Evolutionary conservation across 2,113 vertebrate genomes (phyloP).

Genomic region (Lathamus discolor): DNA sequence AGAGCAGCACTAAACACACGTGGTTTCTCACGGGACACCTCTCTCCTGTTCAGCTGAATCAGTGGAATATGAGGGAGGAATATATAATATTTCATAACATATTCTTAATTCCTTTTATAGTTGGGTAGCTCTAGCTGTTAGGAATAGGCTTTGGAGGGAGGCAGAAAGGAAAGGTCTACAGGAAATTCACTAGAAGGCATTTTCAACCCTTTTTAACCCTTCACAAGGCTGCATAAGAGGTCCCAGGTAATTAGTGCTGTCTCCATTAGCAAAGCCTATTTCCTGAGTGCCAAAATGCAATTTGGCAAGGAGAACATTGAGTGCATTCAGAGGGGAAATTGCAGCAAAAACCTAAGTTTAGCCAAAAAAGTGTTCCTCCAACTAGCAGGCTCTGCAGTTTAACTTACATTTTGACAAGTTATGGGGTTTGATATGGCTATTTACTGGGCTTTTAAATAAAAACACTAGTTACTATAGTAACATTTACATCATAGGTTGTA

Average conservation of each 20-base stretch:
- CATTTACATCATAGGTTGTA: constrained; percentile 61
- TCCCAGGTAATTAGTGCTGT: not conserved
- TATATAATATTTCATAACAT: not conserved
- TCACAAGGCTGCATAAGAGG: not conserved
- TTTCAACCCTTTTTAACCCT: not conserved
- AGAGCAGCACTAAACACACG: not conserved
- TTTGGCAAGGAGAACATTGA: not conserved
- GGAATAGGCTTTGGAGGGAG: not conserved
- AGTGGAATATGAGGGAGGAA: not conserved
- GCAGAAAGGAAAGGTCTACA: not conserved
- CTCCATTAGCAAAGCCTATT: not conserved
- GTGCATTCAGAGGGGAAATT: not conserved
- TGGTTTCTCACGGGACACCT: not conserved
- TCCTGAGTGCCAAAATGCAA: not conserved
- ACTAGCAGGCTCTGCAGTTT: not conserved
- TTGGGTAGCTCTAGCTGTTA: not conserved
- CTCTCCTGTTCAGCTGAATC: not conserved
- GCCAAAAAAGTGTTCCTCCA: not conserved
- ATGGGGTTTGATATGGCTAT: constrained; percentile 21
- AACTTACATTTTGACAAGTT: constrained; percentile 19
- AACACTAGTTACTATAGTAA: constrained; percentile 64
- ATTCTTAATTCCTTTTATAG: not conserved
- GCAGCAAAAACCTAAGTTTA: not conserved
- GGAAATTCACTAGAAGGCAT: not conserved
- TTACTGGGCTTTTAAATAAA: constrained; percentile 62